Conservation (phyloP, 2,797 vertebrate species). For the Knipowitschia caucasica region DNA sequence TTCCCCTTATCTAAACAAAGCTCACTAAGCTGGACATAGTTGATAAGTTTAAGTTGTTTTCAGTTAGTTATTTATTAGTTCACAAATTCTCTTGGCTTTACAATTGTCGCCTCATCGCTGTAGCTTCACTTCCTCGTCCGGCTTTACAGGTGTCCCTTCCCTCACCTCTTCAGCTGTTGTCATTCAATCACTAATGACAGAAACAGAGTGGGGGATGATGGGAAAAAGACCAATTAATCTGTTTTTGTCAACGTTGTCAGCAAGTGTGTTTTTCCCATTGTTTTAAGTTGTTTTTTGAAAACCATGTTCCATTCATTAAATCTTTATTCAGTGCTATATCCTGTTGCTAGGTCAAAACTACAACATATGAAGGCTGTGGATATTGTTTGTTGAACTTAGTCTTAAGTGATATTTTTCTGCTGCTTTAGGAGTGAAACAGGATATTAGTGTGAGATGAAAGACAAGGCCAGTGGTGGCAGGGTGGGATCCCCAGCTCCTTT, state of each 20-base stretch:
- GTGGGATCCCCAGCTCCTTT: constrained; percentile 37
- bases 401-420: constrained; percentile 24
- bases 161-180: constrained; percentile 68
- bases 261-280: neutral
- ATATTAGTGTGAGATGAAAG: constrained; percentile 60
- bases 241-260: constrained; percentile 33
- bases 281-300: constrained; percentile 12
- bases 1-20: constrained; percentile 17
- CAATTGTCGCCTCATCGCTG: constrained; percentile 12
- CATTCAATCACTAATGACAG: constrained; percentile 59
- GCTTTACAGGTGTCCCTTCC: constrained; percentile 57
- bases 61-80: constrained; percentile 9
- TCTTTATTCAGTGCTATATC: neutral
- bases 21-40: neutral
- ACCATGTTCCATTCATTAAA: neutral
- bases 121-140: constrained; percentile 35
- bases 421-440: constrained; percentile 43
- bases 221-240: constrained; percentile 43
- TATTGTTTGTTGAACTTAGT: constrained; percentile 17
- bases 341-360: neutral
- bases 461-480: constrained; percentile 24
- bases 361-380: neutral
- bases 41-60: constrained; percentile 14
- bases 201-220: constrained; percentile 45
- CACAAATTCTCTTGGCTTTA: constrained; percentile 13